Base-by-base conservation (phyloP, 1,140 invertebrate species). In the Hydropsyche tenuis region DNA sequence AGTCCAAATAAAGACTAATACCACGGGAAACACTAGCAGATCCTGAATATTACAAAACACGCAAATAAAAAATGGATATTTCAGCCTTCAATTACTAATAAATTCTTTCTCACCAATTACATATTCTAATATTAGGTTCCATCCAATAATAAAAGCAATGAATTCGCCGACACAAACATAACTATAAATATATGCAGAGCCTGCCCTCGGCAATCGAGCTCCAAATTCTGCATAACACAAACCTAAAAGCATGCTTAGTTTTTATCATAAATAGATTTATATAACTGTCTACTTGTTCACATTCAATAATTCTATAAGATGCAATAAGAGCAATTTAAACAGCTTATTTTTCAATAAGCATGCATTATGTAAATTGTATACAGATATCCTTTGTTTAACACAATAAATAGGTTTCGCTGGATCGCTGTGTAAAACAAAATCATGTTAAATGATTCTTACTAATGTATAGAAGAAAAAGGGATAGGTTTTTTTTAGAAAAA, bases 51-150 rank as follows among this genome's bases (percentile, higher is more conserved):
- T 43, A 18, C 30, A 64, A 46, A 71, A 65, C 18, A 37, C 22
- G 72, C 6, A 22, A 73, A 56, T 73, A 73, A 73, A 42, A 22
- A 7, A 23, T 30, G 18, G 4, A 30, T 23, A 20, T 18, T 25
- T 27, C n/a, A n/a, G n/a, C n/a, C n/a, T n/a, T 65, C 12, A 30
- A 65, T 23, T 62, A 42, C 22, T 42, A 51, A 51, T 68, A 18
- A 30, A 18, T 42, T 72, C 5, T 3, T 63, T 42, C 9, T 51
- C n/a, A 95, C 93, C 94, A 73, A 97, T 95, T 1, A 94, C 90
- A 85, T 96, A 96, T 85, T 96, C 95, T 77, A 96, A 81, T 73
- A 96, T 92, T 6, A 96, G 85, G 87, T 95, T 96, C 95, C 95
- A 96, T 25, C 95, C 94, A 81, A 89, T 93, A 73, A 88, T 89